These are phyloP conservation scores for Paguma larvata DNA, from an alignment of 2,797 vertebrate genomes.

Conservation along the genomic window DNA sequence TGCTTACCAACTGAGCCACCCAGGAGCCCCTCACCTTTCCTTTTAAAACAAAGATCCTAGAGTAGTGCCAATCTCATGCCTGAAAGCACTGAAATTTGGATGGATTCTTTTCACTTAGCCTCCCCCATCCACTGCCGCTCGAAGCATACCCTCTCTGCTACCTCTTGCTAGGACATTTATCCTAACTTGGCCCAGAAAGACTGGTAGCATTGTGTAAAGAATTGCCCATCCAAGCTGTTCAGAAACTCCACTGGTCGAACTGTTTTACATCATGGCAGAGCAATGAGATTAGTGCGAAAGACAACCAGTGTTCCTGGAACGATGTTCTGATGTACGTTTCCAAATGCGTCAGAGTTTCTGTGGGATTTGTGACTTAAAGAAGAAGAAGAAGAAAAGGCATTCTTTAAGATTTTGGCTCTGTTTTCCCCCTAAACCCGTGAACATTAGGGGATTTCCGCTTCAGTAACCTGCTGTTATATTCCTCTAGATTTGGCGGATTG, in stretches of 20 bases:
- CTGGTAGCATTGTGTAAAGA: neutral
- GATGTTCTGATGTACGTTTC: neutral
- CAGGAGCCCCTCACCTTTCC: neutral
- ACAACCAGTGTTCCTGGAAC: neutral
- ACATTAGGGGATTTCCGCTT: neutral
- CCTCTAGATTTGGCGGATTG: too few species aligned
- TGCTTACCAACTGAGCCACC: too few species aligned
- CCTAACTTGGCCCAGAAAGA: neutral
- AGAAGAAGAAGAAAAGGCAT: neutral
- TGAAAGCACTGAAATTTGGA: neutral
- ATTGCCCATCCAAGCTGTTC: neutral
- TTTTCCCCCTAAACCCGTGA: neutral
- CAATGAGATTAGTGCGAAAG: neutral
- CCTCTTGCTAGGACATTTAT: neutral
- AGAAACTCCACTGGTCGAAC: neutral
- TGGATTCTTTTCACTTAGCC: neutral
- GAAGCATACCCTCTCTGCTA: neutral
- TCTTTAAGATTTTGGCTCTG: neutral
- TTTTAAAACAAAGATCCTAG: neutral
- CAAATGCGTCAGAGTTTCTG: conserved; percentile 36
- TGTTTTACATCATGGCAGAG: neutral
- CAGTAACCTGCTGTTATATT: neutral
- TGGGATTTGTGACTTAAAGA: neutral
- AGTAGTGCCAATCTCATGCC: neutral
- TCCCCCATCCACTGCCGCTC: neutral